A percentile compares a stretch with the other conserved stretches of the same genome.
These are phyloP conservation scores for Dolichomitus sp. DNA, from an alignment of 2,888 invertebrate genomes.

Conservation along the genomic window DNA sequence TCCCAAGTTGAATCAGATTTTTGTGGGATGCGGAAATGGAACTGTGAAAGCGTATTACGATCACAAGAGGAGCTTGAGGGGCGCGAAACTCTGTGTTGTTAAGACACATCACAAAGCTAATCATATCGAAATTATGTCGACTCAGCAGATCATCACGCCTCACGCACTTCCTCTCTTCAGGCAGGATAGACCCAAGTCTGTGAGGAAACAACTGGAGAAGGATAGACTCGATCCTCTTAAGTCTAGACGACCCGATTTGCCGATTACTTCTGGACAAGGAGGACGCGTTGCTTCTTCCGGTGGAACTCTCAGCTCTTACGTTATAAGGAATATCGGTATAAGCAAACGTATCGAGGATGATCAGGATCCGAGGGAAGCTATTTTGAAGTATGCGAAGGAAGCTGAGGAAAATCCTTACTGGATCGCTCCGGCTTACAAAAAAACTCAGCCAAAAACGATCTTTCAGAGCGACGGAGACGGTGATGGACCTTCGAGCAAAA, in stretches of 20 bases:
- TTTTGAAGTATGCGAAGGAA: conserved; percentile 97
- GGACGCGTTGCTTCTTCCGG: conserved; percentile 98
- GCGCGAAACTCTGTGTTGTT: conserved; percentile 96
- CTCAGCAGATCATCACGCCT: conserved; percentile 98
- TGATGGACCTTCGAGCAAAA: conserved; percentile 88
- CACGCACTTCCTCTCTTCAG: conserved; percentile 98
- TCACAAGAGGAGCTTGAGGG: conserved; percentile 94
- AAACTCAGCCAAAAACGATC: conserved; percentile 95
- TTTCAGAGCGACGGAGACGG: conserved; percentile 88
- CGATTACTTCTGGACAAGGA: conserved; percentile 96
- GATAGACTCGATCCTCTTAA: conserved; percentile 95
- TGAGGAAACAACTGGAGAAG: conserved; percentile 96
- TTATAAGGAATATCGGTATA: conserved; percentile 97
- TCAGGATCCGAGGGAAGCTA: conserved; percentile 97
- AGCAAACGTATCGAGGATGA: conserved; percentile 97
- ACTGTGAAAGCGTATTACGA: conserved; percentile 97
- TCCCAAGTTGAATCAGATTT: conserved; percentile 98
- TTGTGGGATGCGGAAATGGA: conserved; percentile 97
- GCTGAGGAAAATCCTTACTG: conserved; percentile 99
- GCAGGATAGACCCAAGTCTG: conserved; percentile 95
- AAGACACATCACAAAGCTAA: conserved; percentile 93
- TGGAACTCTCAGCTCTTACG: conserved; percentile 98
- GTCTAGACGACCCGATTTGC: conserved; percentile 93
- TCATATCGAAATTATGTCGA: conserved; percentile 94
- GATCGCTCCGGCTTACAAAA: conserved; percentile 97